Evolutionary conservation across 2,797 vertebrate species (phyloP), one percentile per base, ranked within the genome.

Genomic region (Thunnus albacares): DNA sequence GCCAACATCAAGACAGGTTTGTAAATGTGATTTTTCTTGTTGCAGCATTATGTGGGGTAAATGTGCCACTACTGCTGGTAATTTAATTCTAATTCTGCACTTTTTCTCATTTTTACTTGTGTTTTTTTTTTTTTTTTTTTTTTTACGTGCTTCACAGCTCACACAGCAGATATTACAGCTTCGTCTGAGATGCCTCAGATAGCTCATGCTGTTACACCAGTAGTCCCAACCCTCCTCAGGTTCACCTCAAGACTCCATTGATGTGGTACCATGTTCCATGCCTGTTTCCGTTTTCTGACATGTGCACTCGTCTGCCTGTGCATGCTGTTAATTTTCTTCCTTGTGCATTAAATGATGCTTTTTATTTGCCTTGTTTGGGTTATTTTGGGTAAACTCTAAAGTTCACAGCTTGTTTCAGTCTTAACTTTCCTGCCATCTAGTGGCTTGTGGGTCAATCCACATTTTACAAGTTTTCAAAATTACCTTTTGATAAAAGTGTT

Each of bases 341-440:
- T 77, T 86, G 75, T 89, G 86, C 66, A 91, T 90, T 90, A 94
- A 93, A 93, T 58, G 17, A 70, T 87, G 87, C 87, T 82, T 93
- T 88, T 82, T 86, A 85, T 80, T 85, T 66, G 59, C 79, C 49
- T 74, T 43, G 17, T 80, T 57, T 57, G 26, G 13, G 0, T 26
- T 79, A 17, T 67, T 85, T 78, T 79, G 77, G 0, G 59, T 61
- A 41, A 15, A 13, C 38, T 43, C n/a, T 9, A 0, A 43, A 38
- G 18, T 69, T 69, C 12, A 35, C 18, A 2, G 13, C 18, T 68
- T 35, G 35, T 53, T 47, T 49, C 5, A 45, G 10, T 76, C 35
- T 2, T 58, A 0, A 33, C 11, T 20, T 76, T 35, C 43, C 49
- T 73, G 62, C 26, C 70, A 58, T 80, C 33, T 83, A 70, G 65